Evolutionary conservation across 2,888 invertebrate species (phyloP), one percentile per base, ranked within the genome.

Genomic region (Aquatica leii): DNA sequence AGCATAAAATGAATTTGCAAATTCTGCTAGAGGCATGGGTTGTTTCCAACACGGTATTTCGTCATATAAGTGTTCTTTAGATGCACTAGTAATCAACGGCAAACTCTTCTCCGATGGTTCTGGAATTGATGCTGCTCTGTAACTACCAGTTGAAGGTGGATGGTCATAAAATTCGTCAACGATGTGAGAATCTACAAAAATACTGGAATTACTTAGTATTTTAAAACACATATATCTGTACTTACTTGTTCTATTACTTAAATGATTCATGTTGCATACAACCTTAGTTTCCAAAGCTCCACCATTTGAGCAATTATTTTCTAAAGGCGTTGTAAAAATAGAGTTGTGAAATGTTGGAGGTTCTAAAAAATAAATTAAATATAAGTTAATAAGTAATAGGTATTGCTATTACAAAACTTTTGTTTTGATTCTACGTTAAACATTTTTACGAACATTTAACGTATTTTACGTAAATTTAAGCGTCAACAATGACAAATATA

Each of bases 131-230:
- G 76, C 76, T 12, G 79, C 78, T 59, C 78, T 71, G 60, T 79
- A 80, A 63, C 78, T 80, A 49, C 80, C 79, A 12, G 77, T 80
- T 12, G 75, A 80, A 61, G 76, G 80, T 62, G 77, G 83, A 76
- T 87, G 87, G 71, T 90, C 89, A 74, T 90, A 90, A 71, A 88
- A 86, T 68, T 48, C 18, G 24, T 58, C 53, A n/a, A 54, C 21
- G 12, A 41, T 17, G 1, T 49, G 34, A 2, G 53, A 54, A 49
- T 62, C 62, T 58, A 21, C 6, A 51, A 17, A 59, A 46, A 40
- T 12, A 1, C 8, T 15, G 2, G 4, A 5, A 51, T 34, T 14
- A 35, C 35, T 56, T 50, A 21, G 14, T 17, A 46, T 31, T 17
- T 17, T 37, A 12, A 1, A 54, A 11, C 35, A 0, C 34, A 54